These are phyloP conservation scores for Centruroides sculpturatus DNA, from an alignment of 1,140 invertebrate genomes.

Conservation along the genomic window DNA sequence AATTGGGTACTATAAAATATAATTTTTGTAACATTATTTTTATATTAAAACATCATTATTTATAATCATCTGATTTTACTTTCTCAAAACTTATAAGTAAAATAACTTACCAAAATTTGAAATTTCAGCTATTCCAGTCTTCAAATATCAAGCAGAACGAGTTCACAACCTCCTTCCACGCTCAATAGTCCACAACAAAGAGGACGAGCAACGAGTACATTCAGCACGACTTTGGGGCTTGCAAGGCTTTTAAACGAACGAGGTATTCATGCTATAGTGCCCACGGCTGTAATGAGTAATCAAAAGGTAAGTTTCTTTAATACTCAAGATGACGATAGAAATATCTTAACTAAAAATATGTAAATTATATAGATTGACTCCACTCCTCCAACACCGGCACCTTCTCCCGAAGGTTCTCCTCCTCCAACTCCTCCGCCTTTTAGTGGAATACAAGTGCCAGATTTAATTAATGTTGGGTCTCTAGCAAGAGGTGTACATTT, in stretches of 20 bases:
- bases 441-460: constrained; percentile 14
- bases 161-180: constrained; percentile 33
- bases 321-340: too few species aligned
- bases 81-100: too few species aligned
- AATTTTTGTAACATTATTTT: too few species aligned
- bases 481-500: constrained; percentile 10
- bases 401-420: constrained; percentile 49
- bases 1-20: too few species aligned
- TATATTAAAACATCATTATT: too few species aligned
- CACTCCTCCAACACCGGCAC: constrained; percentile 61
- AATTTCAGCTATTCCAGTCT: constrained; percentile 14
- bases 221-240: constrained; percentile 51
- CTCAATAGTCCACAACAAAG: constrained; percentile 14
- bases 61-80: too few species aligned
- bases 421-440: constrained; percentile 31
- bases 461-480: constrained; percentile 10
- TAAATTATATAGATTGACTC: constrained; percentile 34
- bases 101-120: not conserved
- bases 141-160: constrained; percentile 15
- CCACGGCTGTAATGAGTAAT: constrained; percentile 4
- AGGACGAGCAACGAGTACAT: constrained; percentile 50
- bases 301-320: too few species aligned
- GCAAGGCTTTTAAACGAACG: constrained; percentile 66
- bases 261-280: constrained; percentile 49
- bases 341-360: not conserved